Evolutionary conservation across 2,888 invertebrate genomes (phyloP).

Genomic region (Heliconius cydno): DNA sequence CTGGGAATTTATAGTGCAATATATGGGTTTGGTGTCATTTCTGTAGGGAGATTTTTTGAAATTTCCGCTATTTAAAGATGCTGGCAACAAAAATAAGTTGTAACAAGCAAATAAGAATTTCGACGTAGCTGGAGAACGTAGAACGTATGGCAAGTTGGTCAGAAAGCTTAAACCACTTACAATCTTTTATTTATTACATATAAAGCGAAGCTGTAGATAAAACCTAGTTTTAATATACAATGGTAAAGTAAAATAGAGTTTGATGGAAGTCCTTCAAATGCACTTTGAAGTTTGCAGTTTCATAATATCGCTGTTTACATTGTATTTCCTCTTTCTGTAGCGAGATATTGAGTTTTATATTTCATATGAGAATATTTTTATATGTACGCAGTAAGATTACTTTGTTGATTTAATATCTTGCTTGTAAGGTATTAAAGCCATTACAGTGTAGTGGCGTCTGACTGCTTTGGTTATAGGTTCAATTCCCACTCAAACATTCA

Average conservation of each 20-base stretch:
- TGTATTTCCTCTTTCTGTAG: neutral
- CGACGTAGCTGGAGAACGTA: no score
- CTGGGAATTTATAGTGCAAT: no score
- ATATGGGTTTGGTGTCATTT: no score
- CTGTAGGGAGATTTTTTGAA: no score
- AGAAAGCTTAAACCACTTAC: no score
- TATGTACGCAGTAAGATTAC: neutral
- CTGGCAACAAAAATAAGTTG: no score
- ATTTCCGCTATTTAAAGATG: no score
- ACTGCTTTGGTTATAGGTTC: neutral
- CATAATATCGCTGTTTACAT: slow-evolving; percentile 14
- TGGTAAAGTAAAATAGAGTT: neutral
- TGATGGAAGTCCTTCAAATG: slow-evolving; percentile 14
- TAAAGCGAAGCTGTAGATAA: no score
- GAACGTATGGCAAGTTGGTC: no score
- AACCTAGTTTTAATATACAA: neutral
- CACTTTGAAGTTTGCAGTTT: slow-evolving; percentile 6
- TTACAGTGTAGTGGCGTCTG: neutral
- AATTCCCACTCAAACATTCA: neutral
- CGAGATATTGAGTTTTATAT: slow-evolving; percentile 21
- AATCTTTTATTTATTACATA: no score
- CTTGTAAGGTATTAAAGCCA: neutral
- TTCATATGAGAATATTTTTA: neutral
- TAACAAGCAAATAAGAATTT: no score
- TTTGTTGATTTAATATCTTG: neutral